phyloP scores from a whole-genome alignment of 2,113 vertebrate species.

The Psettodes erumei region DNA sequence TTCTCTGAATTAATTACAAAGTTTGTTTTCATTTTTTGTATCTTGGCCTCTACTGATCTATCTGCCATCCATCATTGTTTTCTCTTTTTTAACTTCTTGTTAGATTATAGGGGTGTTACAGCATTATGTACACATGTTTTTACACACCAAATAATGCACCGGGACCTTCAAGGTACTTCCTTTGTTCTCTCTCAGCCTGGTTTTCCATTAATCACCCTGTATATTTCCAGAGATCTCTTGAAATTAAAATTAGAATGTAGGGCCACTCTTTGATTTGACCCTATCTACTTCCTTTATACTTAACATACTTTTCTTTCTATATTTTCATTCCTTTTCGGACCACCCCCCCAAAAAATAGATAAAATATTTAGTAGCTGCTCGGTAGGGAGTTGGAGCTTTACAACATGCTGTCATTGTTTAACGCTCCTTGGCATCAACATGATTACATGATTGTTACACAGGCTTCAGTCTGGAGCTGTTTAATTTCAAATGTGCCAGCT shows the following conservation, averaged over 20 bases:
- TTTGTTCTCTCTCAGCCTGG: background rate
- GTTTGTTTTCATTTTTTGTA: slow-evolving; percentile 45
- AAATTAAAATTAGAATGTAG: background rate
- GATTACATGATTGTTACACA: slow-evolving; percentile 53
- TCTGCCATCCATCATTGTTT: slow-evolving; percentile 15
- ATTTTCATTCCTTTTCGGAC: slow-evolving; percentile 25
- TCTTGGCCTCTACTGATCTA: slow-evolving; percentile 10
- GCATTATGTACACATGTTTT: background rate
- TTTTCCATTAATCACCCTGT: background rate
- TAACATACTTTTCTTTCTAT: background rate
- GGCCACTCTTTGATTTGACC: background rate
- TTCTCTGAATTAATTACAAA: slow-evolving; percentile 53
- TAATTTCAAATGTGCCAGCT: slow-evolving; percentile 74
- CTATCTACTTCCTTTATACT: background rate
- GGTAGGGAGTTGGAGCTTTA: slow-evolving; percentile 43
- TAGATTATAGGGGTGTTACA: slow-evolving; percentile 8
- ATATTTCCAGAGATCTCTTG: background rate
- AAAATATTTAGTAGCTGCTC: slow-evolving; percentile 42
- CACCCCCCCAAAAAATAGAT: slow-evolving; percentile 9
- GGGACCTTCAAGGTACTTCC: background rate
- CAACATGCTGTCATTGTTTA: slow-evolving; percentile 64
- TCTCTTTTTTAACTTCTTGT: slow-evolving; percentile 3
- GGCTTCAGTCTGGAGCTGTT: slow-evolving; percentile 60
- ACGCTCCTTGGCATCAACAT: slow-evolving; percentile 54
- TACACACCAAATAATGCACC: slow-evolving; percentile 10